These are phyloP conservation scores for Apis laboriosa DNA, from an alignment of 1,140 invertebrate species.

Conservation along the genomic window DNA sequence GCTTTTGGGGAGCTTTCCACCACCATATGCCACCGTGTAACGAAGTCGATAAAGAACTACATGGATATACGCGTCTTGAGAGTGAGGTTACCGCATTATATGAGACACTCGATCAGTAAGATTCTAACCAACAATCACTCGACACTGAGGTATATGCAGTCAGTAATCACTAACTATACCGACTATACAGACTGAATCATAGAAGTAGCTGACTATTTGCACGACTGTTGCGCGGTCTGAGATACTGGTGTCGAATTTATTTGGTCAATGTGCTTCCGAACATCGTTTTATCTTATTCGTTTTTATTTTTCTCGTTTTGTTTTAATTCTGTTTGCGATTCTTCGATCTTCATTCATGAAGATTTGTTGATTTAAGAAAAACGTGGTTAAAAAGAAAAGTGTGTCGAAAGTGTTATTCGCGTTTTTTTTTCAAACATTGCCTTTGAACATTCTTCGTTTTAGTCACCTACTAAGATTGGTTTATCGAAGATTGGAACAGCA, in stretches of 20 bases:
- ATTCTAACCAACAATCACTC: constrained; percentile 47
- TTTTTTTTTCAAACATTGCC: background rate
- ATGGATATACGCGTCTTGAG: constrained; percentile 28
- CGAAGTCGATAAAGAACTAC: constrained; percentile 62
- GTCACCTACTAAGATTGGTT: background rate
- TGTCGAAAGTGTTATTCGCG: constrained; percentile 27
- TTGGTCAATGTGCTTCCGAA: no score
- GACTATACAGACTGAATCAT: constrained; percentile 7
- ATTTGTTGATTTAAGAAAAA: background rate
- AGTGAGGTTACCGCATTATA: constrained; percentile 49
- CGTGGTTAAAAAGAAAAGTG: constrained; percentile 29
- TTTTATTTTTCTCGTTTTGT: no score
- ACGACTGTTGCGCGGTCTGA: background rate
- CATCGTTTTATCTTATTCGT: no score
- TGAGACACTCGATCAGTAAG: constrained; percentile 56
- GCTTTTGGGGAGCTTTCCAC: constrained; percentile 69
- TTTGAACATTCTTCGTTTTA: background rate
- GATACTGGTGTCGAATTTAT: background rate
- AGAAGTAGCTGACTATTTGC: constrained; percentile 17
- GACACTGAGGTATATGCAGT: constrained; percentile 14
- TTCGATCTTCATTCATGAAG: background rate
- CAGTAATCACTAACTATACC: constrained; percentile 31
- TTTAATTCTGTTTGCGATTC: background rate
- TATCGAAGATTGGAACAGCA: background rate
- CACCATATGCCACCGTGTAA: constrained; percentile 43